Conservation (phyloP, 1,140 invertebrate species). For the Chelonus insularis region DNA sequence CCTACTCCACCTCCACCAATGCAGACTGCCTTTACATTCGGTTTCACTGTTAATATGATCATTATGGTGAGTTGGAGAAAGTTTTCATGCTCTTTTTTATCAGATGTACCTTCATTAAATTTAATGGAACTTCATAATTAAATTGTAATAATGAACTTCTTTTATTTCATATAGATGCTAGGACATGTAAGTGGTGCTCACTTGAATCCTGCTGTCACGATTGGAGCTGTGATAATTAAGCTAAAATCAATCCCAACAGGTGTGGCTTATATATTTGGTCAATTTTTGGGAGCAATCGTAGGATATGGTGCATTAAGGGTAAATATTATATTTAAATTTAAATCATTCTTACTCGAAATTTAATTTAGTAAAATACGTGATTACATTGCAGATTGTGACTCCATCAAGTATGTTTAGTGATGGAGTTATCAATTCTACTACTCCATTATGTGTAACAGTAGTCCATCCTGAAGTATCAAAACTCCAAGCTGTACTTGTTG, state of each 20-base stretch:
- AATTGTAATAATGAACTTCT: neutral
- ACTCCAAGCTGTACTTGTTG: slow-evolving; percentile 62
- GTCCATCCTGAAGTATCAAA: slow-evolving; percentile 56
- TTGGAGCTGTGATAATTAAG: slow-evolving; percentile 69
- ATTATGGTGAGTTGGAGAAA: slow-evolving; percentile 63
- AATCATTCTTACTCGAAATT: too few relatives aligned
- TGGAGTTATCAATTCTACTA: slow-evolving; percentile 30
- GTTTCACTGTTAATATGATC: slow-evolving; percentile 69
- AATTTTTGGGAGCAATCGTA: slow-evolving; percentile 71
- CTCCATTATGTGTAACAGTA: slow-evolving; percentile 65
- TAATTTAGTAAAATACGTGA: neutral
- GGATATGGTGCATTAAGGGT: slow-evolving; percentile 70
- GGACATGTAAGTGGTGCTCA: slow-evolving; percentile 73
- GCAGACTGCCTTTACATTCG: slow-evolving; percentile 70
- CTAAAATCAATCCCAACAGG: slow-evolving; percentile 69
- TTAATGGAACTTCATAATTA: too few relatives aligned
- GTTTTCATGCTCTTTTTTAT: too few relatives aligned
- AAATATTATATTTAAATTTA: slow-evolving; percentile 14
- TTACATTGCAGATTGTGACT: slow-evolving; percentile 51
- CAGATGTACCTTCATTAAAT: too few relatives aligned
- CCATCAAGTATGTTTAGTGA: slow-evolving; percentile 49
- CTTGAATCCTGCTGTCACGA: slow-evolving; percentile 78
- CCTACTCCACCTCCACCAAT: slow-evolving; percentile 55
- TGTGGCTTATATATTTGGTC: slow-evolving; percentile 70
- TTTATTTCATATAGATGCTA: slow-evolving; percentile 62